Percentiles rank a stretch among this genome's conserved stretches.
phyloP scores from a whole-genome alignment of 2,113 vertebrate genomes.

The Gadus chalcogrammus region DNA sequence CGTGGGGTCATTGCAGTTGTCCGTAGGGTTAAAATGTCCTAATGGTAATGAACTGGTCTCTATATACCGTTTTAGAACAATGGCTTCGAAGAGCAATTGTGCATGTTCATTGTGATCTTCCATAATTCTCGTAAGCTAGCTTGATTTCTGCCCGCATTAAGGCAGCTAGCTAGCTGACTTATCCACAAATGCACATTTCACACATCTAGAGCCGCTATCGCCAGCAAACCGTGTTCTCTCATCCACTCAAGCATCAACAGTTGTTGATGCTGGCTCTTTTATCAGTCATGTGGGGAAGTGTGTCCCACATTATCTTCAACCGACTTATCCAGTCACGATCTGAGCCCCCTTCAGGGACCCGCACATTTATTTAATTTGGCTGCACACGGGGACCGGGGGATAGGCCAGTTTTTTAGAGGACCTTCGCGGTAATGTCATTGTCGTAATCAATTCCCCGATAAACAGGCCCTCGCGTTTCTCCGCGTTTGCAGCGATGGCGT shows the following conservation, averaged over 20 bases:
- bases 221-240: conserved; percentile 10
- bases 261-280: conserved; percentile 11
- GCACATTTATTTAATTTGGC: not conserved
- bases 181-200: conserved; percentile 34
- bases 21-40: conserved; percentile 39
- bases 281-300: conserved; percentile 27
- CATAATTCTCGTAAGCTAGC: conserved; percentile 47
- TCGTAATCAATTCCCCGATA: too few relatives aligned
- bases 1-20: conserved; percentile 17
- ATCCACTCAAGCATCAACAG: conserved; percentile 1
- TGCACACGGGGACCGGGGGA: not conserved
- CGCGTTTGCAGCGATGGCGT: too few relatives aligned
- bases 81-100: not conserved
- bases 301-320: not conserved
- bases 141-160: conserved; percentile 31
- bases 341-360: not conserved
- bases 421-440: too few relatives aligned
- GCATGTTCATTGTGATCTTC: conserved; percentile 33
- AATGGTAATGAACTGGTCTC: conserved; percentile 54
- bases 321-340: not conserved
- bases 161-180: conserved; percentile 33
- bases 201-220: conserved; percentile 36
- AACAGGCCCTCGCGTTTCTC: too few relatives aligned
- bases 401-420: not conserved
- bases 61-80: conserved; percentile 13